A percentile compares a stretch with the other conserved stretches of the same genome.
These are phyloP conservation scores for Drosophila pseudotalamancana DNA, from an alignment of 2,888 invertebrate species.

Conservation along the genomic window DNA sequence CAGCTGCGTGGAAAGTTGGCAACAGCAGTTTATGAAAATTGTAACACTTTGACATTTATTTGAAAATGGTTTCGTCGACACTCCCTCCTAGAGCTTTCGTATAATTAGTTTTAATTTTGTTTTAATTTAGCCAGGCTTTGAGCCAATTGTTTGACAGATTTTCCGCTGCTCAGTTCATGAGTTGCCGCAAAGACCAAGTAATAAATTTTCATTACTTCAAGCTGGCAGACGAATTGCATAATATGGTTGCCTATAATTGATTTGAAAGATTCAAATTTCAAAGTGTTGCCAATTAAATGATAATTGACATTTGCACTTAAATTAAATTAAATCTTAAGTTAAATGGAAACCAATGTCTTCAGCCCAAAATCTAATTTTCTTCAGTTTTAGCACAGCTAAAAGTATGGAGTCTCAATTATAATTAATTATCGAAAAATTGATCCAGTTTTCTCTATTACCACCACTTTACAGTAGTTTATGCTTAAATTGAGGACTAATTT, in stretches of 20 bases:
- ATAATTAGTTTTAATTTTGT: constrained; percentile 57
- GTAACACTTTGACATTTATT: constrained; percentile 42
- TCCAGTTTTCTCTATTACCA: constrained; percentile 6
- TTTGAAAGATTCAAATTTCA: not conserved
- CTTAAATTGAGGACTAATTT: constrained; percentile 6
- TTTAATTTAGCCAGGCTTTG: constrained; percentile 44
- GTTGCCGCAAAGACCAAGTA: constrained; percentile 32
- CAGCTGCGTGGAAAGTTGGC: constrained; percentile 8
- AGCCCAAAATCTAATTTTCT: no score
- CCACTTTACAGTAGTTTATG: not conserved
- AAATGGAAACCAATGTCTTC: no score
- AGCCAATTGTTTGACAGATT: constrained; percentile 37
- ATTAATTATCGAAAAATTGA: not conserved
- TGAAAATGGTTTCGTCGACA: constrained; percentile 39
- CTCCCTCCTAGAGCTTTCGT: constrained; percentile 11
- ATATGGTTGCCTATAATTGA: not conserved
- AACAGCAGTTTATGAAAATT: constrained; percentile 25
- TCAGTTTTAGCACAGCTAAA: no score
- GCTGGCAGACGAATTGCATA: not conserved
- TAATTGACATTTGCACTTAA: not conserved
- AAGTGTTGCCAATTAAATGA: no score
- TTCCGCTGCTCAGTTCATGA: not conserved
- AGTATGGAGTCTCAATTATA: not conserved
- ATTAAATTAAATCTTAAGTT: not conserved
- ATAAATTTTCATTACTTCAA: constrained; percentile 60